phyloP scores from a whole-genome alignment of 2,797 vertebrate genomes.

The Hydrolagus colliei region DNA sequence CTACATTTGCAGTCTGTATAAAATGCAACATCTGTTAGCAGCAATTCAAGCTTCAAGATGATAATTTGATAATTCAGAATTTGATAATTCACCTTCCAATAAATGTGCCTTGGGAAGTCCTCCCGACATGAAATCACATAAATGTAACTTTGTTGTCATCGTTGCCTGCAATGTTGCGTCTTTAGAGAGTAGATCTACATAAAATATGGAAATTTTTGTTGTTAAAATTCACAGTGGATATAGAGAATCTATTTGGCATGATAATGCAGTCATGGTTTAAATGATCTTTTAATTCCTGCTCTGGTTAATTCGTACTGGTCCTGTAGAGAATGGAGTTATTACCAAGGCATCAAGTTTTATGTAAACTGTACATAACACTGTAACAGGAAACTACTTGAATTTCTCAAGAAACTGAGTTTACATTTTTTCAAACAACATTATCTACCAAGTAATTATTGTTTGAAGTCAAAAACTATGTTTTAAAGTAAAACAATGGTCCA shows the following conservation, averaged over 20 bases:
- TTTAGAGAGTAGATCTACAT: not conserved
- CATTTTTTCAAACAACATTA: not conserved
- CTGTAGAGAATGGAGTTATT: not conserved
- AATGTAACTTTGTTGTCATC: too few relatives aligned
- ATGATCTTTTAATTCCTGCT: not conserved
- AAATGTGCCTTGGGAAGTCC: not conserved
- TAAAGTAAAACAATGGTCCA: not conserved
- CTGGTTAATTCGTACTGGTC: not conserved
- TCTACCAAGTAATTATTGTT: not conserved
- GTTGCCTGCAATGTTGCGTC: not conserved
- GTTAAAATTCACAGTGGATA: constrained; percentile 8
- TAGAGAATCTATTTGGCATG: not conserved
- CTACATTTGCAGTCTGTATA: not conserved
- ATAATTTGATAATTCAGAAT: not conserved
- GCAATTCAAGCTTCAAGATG: not conserved
- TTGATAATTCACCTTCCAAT: not conserved
- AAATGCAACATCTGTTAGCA: not conserved
- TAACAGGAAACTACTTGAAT: not conserved
- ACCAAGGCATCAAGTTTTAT: not conserved
- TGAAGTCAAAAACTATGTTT: not conserved
- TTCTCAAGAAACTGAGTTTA: not conserved
- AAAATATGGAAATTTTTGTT: not conserved
- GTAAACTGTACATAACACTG: not conserved
- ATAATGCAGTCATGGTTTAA: not conserved
- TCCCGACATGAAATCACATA: too few relatives aligned